Conservation (phyloP, 1,140 invertebrate species). For the Drosophila triauraria region DNA sequence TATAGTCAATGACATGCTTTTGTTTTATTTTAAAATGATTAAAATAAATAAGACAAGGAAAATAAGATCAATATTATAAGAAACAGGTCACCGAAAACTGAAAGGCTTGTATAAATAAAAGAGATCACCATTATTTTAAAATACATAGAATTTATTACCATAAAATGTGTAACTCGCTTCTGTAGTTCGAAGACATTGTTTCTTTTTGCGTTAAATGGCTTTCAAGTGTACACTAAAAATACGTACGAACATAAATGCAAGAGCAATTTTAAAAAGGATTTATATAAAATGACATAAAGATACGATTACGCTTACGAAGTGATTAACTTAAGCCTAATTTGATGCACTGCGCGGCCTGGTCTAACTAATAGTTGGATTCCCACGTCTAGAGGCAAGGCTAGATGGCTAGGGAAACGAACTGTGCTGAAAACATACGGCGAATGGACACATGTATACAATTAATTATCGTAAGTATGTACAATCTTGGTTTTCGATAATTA, state of each 20-base stretch:
- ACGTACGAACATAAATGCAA: conserved; percentile 11
- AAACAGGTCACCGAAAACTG: too few relatives aligned
- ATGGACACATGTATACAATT: conserved; percentile 10
- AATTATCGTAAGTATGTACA: conserved; percentile 22
- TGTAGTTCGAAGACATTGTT: neutral
- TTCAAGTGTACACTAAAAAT: neutral
- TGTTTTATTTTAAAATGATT: too few relatives aligned
- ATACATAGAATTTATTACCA: conserved; percentile 12
- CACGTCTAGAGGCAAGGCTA: neutral
- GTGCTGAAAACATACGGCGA: conserved; percentile 50
- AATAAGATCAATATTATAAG: too few relatives aligned
- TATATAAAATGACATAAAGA: neutral
- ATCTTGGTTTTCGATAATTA: conserved; percentile 4
- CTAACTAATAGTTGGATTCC: conserved; percentile 10
- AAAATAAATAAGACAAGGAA: too few relatives aligned
- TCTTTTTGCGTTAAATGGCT: neutral
- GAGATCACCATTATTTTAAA: neutral
- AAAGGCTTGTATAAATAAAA: too few relatives aligned
- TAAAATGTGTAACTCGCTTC: neutral
- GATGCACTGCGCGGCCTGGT: conserved; percentile 16
- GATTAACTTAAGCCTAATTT: conserved; percentile 17
- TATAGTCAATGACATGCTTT: too few relatives aligned
- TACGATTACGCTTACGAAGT: neutral
- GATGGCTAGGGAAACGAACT: neutral
- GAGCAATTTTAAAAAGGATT: neutral